Evolutionary conservation across 2,113 vertebrate species (phyloP).

Genomic region (Caranx ignobilis): DNA sequence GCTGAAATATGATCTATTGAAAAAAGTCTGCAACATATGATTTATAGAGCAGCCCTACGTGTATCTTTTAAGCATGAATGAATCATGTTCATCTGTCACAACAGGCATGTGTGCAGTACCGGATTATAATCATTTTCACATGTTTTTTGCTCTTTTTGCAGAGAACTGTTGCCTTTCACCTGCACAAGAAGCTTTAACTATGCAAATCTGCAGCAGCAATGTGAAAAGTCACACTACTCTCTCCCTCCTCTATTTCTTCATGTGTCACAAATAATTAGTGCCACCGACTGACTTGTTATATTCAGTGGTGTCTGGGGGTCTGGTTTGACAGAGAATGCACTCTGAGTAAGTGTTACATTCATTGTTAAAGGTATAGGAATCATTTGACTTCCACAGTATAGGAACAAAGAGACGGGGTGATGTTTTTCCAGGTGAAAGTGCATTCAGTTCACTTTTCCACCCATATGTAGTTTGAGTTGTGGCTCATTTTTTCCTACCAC

Average conservation of each 20-base stretch:
- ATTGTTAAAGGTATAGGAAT: neutral
- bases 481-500: neutral
- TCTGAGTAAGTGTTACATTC: neutral
- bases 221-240: neutral
- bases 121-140: constrained; percentile 18
- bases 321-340: neutral
- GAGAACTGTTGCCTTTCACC: neutral
- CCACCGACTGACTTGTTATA: constrained; percentile 8
- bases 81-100: constrained; percentile 28
- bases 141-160: constrained; percentile 4
- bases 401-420: neutral
- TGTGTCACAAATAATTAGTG: constrained; percentile 23
- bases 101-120: neutral
- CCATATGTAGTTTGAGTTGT: too few species aligned
- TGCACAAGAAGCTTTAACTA: neutral
- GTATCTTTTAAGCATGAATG: constrained; percentile 27
- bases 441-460: neutral
- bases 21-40: constrained; percentile 5
- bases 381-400: neutral
- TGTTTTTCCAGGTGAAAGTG: neutral
- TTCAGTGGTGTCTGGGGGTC: neutral
- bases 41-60: constrained; percentile 23
- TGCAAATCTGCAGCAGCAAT: neutral
- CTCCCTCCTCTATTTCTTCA: neutral
- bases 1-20: neutral